These are phyloP conservation scores for Hormaphis cornu DNA, from an alignment of 1,140 invertebrate species.

Conservation along the genomic window DNA sequence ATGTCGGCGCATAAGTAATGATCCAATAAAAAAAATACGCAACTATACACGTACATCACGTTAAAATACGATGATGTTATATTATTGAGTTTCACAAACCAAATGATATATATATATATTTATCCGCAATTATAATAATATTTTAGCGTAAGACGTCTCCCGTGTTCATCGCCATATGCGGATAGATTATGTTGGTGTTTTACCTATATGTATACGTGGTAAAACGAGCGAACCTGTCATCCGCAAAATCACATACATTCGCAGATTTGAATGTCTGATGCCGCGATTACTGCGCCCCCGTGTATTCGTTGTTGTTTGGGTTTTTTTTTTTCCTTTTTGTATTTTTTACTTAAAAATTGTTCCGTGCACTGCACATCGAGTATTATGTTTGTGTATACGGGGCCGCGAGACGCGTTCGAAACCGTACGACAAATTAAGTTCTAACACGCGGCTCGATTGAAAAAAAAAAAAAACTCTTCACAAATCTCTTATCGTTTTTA, in stretches of 20 bases:
- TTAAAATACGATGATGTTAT: no score
- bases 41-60: not conserved
- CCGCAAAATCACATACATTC: not conserved
- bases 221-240: not conserved
- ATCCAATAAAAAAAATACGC: conserved; percentile 5
- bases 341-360: no score
- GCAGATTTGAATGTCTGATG: not conserved
- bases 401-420: not conserved
- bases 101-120: not conserved
- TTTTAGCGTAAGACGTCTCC: not conserved
- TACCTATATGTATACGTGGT: not conserved
- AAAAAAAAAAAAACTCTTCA: no score
- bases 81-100: no score
- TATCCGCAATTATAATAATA: conserved; percentile 16
- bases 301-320: not conserved
- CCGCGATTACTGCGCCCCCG: not conserved
- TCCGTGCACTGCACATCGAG: no score
- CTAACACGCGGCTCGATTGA: no score
- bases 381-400: not conserved
- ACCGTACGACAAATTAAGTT: not conserved
- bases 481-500: no score
- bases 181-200: conserved; percentile 2
- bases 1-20: conserved; percentile 9
- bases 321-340: not conserved
- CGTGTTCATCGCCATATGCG: not conserved